Conservation (phyloP, 1,140 invertebrate species). For the Andrena cerasifolii region DNA sequence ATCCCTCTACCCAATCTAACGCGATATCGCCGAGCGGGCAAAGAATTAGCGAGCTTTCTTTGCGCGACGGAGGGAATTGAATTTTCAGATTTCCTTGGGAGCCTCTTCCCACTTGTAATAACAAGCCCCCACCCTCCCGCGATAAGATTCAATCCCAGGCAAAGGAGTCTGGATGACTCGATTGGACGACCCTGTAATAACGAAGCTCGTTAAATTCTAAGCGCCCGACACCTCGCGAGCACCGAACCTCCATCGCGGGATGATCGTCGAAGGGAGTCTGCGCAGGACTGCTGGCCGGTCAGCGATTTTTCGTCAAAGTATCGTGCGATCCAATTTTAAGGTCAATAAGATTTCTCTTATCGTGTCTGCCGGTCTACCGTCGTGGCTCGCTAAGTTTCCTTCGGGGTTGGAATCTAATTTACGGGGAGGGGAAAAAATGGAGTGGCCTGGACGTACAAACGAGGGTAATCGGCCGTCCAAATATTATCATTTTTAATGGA, state of each 20-base stretch:
- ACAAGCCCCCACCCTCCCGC: background rate
- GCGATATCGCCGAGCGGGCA: slow-evolving; percentile 48
- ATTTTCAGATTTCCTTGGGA: slow-evolving; percentile 30
- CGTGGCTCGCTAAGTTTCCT: slow-evolving; percentile 22
- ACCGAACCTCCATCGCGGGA: background rate
- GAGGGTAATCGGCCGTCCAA: slow-evolving; percentile 40
- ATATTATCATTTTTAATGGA: slow-evolving; percentile 68
- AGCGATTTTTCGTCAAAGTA: slow-evolving; percentile 26
- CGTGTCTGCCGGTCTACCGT: slow-evolving; percentile 1
- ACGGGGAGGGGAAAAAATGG: slow-evolving; percentile 5
- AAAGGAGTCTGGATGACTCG: background rate
- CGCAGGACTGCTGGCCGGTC: too few species aligned
- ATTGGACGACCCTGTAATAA: background rate
- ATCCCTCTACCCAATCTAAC: slow-evolving; percentile 55
- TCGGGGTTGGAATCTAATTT: slow-evolving; percentile 28
- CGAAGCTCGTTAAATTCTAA: background rate
- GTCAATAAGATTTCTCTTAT: slow-evolving; percentile 38
- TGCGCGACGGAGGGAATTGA: slow-evolving; percentile 18
- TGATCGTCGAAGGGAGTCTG: background rate
- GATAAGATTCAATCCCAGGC: background rate
- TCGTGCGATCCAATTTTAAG: slow-evolving; percentile 36
- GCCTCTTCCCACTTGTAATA: slow-evolving; percentile 4
- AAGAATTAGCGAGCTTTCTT: slow-evolving; percentile 22
- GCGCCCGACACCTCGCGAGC: too few species aligned
- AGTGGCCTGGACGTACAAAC: slow-evolving; percentile 33